phyloP scores from a whole-genome alignment of 1,140 invertebrate species.

The Nylanderia fulva region DNA sequence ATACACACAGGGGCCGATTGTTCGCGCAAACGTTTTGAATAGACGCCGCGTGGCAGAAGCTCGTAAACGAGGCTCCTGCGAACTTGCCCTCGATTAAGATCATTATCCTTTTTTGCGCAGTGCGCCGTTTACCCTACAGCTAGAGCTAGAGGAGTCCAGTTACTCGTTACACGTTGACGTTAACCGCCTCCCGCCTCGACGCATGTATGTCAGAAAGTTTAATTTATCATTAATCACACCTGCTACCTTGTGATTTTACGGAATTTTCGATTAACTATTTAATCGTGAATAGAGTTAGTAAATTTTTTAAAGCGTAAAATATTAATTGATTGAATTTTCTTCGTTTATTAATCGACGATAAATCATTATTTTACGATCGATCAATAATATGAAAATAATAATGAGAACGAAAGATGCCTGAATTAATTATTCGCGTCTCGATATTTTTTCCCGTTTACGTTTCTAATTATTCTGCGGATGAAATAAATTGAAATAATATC shows the following conservation, averaged over 20 bases:
- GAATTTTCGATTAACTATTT: not conserved
- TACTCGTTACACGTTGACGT: not conserved
- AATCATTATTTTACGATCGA: not conserved
- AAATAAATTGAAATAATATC: too few species aligned
- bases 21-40: conserved; percentile 46
- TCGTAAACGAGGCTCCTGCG: conserved; percentile 34
- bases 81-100: conserved; percentile 58
- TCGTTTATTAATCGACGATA: not conserved
- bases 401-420: not conserved
- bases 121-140: not conserved
- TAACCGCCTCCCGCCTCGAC: not conserved
- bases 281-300: not conserved
- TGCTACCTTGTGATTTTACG: not conserved
- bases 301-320: not conserved
- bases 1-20: conserved; percentile 57
- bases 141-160: conserved; percentile 5
- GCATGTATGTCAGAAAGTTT: not conserved
- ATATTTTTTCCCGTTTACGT: too few species aligned
- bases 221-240: conserved; percentile 19
- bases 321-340: not conserved
- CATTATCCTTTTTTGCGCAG: conserved; percentile 58
- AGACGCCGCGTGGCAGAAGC: conserved; percentile 20
- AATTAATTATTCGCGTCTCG: too few species aligned
- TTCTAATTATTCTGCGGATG: too few species aligned
- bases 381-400: not conserved